Base-by-base conservation (phyloP, 2,113 vertebrate species). In the Gyps fulvus region DNA sequence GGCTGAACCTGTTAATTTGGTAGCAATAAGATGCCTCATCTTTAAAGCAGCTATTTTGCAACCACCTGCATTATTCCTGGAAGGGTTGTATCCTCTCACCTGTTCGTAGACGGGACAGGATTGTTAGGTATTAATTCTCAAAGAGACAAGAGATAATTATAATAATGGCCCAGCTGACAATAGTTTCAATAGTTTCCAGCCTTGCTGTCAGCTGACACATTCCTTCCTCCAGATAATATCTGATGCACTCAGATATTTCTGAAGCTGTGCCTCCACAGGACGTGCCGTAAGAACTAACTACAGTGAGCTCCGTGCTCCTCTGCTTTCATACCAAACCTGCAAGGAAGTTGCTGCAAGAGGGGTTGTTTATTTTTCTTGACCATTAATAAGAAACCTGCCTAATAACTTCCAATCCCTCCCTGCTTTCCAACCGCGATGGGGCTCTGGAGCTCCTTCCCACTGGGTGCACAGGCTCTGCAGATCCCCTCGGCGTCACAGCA, bases 151-250 rank as follows among this genome's bases (percentile, higher is more conserved):
- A 95, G 71, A 32, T 62, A 80, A 43, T 87, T 90, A 11, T 83
- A 86, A 88, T 83, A 85, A 95, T 89, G 74, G 29, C 55, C 62
- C 50, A 88, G 78, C 42, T 94, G 91, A 95, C 78, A 85, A 80
- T 83, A 66, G 32, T 76, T 95, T 92, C 95, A 91, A 34, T 89
- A 76, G 87, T 91, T 96, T 80, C 89, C 81, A 96, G 78, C 59
- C 54, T 89, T 1, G 5, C n/a, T 70, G 78, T 93, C 73, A 95
- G 87, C 87, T 97, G 93, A 94, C 81, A 80, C 84, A 92, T 95
- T 89, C 89, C 91, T 94, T 87, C 62, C 69, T 91, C 89, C 91
- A 93, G 89, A 95, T 94, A 96, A 47, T 27, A 95, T 90, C 94
- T 69, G 87, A 95, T 54, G 80, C 70, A 42, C 54, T 94, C 83